A percentile compares a stretch with the other conserved stretches of the same genome.
Conservation (phyloP, 2,888 invertebrate genomes). For the Enchytraeus crypticus region DNA sequence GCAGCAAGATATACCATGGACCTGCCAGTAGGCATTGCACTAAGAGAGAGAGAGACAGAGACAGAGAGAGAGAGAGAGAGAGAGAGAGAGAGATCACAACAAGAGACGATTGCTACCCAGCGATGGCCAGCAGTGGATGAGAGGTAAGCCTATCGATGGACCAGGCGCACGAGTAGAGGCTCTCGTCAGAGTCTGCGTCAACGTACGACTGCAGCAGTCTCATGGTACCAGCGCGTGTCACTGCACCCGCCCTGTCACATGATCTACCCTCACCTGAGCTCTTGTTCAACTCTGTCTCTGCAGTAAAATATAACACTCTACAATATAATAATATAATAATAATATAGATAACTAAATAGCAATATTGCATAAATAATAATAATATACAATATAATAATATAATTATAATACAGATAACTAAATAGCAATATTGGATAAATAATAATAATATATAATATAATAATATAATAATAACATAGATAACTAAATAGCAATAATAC, state of each 20-base stretch:
- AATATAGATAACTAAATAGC: neutral
- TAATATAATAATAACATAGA: neutral
- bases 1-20: too few species aligned
- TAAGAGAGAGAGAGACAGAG: neutral
- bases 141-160: slow-evolving; percentile 68
- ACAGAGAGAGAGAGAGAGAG: neutral
- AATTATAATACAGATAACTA: neutral
- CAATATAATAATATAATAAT: neutral
- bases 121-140: slow-evolving; percentile 73
- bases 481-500: neutral
- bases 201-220: slow-evolving; percentile 81
- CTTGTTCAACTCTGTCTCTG: neutral
- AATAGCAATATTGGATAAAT: neutral
- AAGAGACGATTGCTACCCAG: slow-evolving; percentile 61
- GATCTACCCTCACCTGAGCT: neutral
- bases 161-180: slow-evolving; percentile 94
- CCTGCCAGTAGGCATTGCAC: too few species aligned
- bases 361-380: neutral
- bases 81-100: too few species aligned
- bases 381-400: neutral
- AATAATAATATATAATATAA: neutral
- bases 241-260: neutral
- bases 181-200: slow-evolving; percentile 88
- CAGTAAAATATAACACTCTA: neutral
- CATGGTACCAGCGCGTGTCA: slow-evolving; percentile 57